These are phyloP conservation scores for Eupsittula cactorum DNA, from an alignment of 2,113 vertebrate genomes.

Conservation along the genomic window DNA sequence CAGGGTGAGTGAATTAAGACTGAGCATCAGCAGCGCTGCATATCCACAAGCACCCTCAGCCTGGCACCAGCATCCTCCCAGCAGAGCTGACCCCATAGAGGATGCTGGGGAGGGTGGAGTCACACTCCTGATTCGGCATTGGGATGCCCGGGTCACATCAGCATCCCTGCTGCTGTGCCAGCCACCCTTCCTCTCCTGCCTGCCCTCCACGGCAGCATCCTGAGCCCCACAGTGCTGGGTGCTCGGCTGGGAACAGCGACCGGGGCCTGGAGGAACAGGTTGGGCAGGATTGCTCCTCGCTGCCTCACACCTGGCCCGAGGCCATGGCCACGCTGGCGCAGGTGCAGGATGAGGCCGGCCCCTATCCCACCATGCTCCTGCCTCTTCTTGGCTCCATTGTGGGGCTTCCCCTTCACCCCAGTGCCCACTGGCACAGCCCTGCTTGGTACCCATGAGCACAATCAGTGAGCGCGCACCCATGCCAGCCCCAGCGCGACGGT, in stretches of 20 bases:
- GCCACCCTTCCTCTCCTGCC: background rate
- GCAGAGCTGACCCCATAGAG: background rate
- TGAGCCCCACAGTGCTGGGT: accelerated
- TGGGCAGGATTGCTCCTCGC: background rate
- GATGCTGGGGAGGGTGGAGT: accelerated
- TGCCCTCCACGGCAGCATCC: background rate
- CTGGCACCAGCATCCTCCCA: background rate
- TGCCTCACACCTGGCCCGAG: background rate
- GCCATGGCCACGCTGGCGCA: accelerated
- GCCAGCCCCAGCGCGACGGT: accelerated
- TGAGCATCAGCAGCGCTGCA: accelerated
- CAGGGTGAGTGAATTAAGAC: background rate
- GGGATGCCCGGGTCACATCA: background rate
- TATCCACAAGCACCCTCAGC: background rate
- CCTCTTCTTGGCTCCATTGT: accelerated
- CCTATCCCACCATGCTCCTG: accelerated
- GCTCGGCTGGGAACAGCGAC: background rate
- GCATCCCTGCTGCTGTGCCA: background rate
- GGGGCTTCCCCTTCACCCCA: background rate
- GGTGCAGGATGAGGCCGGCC: background rate
- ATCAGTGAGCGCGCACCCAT: accelerated
- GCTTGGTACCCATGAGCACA: accelerated
- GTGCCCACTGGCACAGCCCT: background rate
- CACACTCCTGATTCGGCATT: background rate
- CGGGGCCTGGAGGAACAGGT: conserved; percentile 22